Evolutionary conservation across 2,113 vertebrate species (phyloP), one percentile per base, ranked within the genome.

Genomic region (Hiodon alosoides): DNA sequence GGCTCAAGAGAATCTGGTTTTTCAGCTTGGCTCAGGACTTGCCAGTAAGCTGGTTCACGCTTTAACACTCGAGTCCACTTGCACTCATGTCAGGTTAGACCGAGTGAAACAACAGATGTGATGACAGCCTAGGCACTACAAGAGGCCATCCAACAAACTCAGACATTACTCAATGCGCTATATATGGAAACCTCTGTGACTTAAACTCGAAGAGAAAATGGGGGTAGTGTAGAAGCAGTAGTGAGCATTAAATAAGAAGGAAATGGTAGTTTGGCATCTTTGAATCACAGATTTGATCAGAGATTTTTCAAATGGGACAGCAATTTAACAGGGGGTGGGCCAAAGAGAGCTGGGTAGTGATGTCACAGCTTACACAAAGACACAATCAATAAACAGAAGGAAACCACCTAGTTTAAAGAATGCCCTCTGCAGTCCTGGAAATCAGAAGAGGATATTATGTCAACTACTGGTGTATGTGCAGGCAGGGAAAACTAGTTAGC

Each of bases 101-200:
- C 31, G 31, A 62, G 47, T 47, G 13, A 31, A 70, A 61, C n/a
- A 61, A 59, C 73, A 67, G 62, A 69, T 69, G 62, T 62, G 53
- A 57, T 54, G 46, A n/a, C 54, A 16, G 46, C 13, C 70, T 4
- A 74, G 79, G 11, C 79, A 68, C 77, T 31, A 60, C 10, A 74
- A 76, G n/a, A 67, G 75, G 46, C 31, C 3, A 60, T 84, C 84
- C 83, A 89, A 78, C 64, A 77, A 80, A 84, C 80, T 77, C 88
- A 91, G 89, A 89, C 88, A 76, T 90, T 86, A 89, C 85, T 87
- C 86, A 90, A 82, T 69, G 57, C 7, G 78, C 83, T 87, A 87
- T 88, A 87, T 87, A 74, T 82, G 81, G 86, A 85, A 81, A 83
- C 67, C 17, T 51, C 75, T 70, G 70, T n/a, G 70, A 84, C 82